Evolutionary conservation across 2,888 invertebrate genomes (phyloP).

Genomic region (Prionchulus punctatus): DNA sequence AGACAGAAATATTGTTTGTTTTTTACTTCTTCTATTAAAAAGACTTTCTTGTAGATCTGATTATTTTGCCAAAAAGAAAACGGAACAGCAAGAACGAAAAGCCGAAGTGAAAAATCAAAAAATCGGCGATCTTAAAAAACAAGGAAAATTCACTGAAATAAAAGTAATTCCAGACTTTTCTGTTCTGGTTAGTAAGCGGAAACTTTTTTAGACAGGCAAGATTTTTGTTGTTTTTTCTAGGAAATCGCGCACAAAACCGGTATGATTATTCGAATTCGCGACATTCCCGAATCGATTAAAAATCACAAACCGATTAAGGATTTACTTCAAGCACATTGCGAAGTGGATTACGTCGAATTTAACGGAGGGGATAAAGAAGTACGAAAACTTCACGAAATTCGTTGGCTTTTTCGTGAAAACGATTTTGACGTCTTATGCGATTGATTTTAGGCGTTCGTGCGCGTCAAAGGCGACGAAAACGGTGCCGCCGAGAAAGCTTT

Average conservation of each 20-base stretch:
- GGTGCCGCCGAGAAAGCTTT: neutral
- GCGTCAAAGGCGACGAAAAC: constrained; percentile 7
- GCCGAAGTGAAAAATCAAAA: neutral
- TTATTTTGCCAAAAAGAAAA: neutral
- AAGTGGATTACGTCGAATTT: constrained; percentile 1
- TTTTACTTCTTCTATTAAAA: neutral
- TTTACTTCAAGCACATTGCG: neutral
- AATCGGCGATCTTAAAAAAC: neutral
- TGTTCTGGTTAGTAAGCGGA: neutral
- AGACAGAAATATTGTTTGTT: neutral
- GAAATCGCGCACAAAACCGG: neutral
- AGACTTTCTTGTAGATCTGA: neutral
- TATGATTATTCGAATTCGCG: neutral
- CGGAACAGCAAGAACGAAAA: neutral
- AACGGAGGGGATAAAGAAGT: neutral
- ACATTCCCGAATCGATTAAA: neutral
- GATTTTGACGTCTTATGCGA: neutral
- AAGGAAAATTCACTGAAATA: neutral
- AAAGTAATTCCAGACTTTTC: neutral
- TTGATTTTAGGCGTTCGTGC: constrained; percentile 13
- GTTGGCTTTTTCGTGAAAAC: neutral
- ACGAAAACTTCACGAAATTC: too few relatives aligned
- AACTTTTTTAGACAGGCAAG: neutral
- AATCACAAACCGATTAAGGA: neutral
- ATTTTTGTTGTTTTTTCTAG: neutral